Base-by-base conservation (phyloP, 2,113 vertebrate genomes). In the Apeltes quadracus region DNA sequence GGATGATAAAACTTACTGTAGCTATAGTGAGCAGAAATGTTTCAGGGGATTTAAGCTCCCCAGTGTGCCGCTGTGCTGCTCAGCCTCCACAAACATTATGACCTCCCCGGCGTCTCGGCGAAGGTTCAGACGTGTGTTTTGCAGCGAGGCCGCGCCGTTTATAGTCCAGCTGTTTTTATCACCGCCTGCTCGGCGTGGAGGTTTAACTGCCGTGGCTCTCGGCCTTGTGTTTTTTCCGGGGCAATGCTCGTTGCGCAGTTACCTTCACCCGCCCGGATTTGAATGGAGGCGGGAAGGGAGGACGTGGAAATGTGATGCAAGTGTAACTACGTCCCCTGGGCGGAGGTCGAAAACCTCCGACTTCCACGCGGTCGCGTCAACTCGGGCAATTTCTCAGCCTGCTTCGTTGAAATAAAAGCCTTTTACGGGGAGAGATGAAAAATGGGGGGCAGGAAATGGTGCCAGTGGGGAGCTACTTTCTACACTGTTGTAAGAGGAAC, bases 261-360 rank as follows among this genome's bases (percentile, higher is more conserved):
- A 82, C 74, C 22, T 80, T 78, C 76, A 61, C 61, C 86, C 2
- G 61, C 76, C 69, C 71, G 55, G 44, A 78, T 86, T 81, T 85
- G 75, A 80, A 85, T 74, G 72, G 56, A 76, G 58, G 72, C 69
- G 69, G 69, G 77, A 85, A 82, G 58, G 15, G 61, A 81, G 76
- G 76, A 76, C 79, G 85, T 76, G 78, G 74, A 87, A 90, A 90
- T 84, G 68, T 74, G 72, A 5, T 34, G 77, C 72, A 58, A 79
- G 63, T n/a, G n/a, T 78, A 81, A 85, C 78, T 79, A 62, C 70
- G 55, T 76, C 76, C 86, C 62, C 59, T 75, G 63, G 78, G 75
- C 79, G 39, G 62, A 64, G 53, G 76, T 78, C 83, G 1, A 3
- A 74, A 86, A 75, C 71, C 54, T 78, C 41, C 82, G 61, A 75